Percentiles rank a stretch among this genome's conserved stretches.
These are phyloP conservation scores for Erebia palarica DNA, from an alignment of 2,888 invertebrate genomes.

Conservation along the genomic window DNA sequence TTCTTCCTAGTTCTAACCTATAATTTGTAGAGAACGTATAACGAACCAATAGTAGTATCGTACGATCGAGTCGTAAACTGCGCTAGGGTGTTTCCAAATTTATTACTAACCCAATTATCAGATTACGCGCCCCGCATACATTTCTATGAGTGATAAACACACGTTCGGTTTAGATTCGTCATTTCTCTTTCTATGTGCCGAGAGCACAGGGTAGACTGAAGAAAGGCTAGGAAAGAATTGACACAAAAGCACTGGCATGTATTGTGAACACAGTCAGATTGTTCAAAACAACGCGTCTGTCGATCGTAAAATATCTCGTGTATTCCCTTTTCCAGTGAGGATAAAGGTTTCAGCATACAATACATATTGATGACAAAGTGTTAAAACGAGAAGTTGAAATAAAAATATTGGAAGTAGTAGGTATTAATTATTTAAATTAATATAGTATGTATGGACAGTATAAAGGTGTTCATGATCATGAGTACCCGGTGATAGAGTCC, in stretches of 20 bases:
- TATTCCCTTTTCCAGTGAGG: neutral
- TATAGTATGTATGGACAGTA: too few relatives aligned
- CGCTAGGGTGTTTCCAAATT: constrained; percentile 3
- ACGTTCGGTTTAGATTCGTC: neutral
- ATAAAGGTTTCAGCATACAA: too few relatives aligned
- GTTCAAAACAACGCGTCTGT: neutral
- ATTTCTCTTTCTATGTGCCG: neutral
- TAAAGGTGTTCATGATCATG: too few relatives aligned
- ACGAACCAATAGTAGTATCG: constrained; percentile 1
- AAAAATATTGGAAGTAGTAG: too few relatives aligned
- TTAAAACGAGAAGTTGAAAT: too few relatives aligned
- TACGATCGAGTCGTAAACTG: constrained; percentile 6
- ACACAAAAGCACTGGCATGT: neutral
- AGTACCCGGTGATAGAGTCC: too few relatives aligned
- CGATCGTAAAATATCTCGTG: neutral
- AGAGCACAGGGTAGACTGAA: neutral
- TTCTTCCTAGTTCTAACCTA: neutral
- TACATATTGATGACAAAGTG: too few relatives aligned
- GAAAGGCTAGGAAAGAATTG: neutral
- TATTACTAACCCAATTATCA: constrained; percentile 13
- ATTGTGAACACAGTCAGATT: neutral
- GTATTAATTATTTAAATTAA: too few relatives aligned
- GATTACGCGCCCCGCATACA: constrained; percentile 11
- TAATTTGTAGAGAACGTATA: neutral
- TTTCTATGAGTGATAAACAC: neutral